Base-by-base conservation (phyloP, 2,888 invertebrate genomes). In the Phytoseiulus persimilis region DNA sequence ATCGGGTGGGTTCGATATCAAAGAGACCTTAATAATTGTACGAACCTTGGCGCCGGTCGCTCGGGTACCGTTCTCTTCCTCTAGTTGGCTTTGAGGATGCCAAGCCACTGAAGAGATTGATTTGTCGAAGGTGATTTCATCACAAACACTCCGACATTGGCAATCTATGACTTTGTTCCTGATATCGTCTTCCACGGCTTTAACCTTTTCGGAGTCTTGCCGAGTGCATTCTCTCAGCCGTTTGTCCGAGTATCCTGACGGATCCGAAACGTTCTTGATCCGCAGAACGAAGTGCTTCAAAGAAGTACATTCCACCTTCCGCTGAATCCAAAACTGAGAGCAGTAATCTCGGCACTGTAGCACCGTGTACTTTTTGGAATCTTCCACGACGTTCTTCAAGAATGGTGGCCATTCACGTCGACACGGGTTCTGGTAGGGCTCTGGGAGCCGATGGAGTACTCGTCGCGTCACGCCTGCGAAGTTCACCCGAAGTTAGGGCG, bases 401-500 rank as follows among this genome's bases (percentile, higher is more conserved):
- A 33, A 87, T 11, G 33, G 33, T 32, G 87, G 87, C 87, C 87
- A 87, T 28, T 87, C 87, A 1, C 0, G 1, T 32, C 87, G 87
- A 23, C 87, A 87, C 39, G 87, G 87, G 33, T 87, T 87, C 18
- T 87, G 87, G 33, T 87, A 87, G 11, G 87, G 87, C 18, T 87
- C 33, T 18, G 87, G 32, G 6, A 87, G 87, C 87, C 87, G 87
- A 33, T 45, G 87, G 0, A 87, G 87, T 23, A 45, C 39, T 0
- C 87, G 32, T 18, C 87, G 28, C 9, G 28, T 28, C 32, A 87
- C 87, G 45, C 87, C 87, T 87, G 33, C 65, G 18, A 28, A 18
- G 39, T 39, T 3, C 39, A 6, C 39, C 3, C 5, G 39, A 6
- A 39, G 39, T 39, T 9, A 39, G 9, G 39, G 39, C 3, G 9